phyloP scores from a whole-genome alignment of 2,888 invertebrate genomes.

The Cristatella mucedo region DNA sequence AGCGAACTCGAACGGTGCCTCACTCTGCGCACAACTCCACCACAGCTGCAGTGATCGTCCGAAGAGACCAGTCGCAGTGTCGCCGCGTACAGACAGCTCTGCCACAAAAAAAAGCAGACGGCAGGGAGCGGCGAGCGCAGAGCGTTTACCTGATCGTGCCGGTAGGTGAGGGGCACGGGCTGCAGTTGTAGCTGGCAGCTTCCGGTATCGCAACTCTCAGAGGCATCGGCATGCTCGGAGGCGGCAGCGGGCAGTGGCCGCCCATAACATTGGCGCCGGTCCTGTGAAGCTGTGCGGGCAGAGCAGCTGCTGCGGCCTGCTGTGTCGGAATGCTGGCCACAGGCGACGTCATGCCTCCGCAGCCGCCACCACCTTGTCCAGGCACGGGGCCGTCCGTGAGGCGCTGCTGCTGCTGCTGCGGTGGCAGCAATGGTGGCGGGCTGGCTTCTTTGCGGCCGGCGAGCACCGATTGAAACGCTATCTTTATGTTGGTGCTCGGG shows the following conservation, averaged over 20 bases:
- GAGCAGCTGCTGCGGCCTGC: slow-evolving; percentile 5
- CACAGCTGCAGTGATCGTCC: too few relatives aligned
- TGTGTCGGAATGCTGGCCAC: not conserved
- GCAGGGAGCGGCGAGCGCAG: too few relatives aligned
- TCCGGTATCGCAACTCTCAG: slow-evolving; percentile 71
- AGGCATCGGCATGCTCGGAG: slow-evolving; percentile 40
- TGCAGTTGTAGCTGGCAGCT: slow-evolving; percentile 44
- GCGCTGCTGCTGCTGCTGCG: slow-evolving; percentile 11
- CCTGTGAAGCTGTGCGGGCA: slow-evolving; percentile 13
- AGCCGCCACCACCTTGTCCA: too few relatives aligned
- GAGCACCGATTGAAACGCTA: slow-evolving; percentile 79
- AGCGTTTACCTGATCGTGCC: slow-evolving; percentile 39
- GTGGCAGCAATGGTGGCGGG: slow-evolving; percentile 13
- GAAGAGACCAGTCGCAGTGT: too few relatives aligned
- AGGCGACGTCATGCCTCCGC: too few relatives aligned
- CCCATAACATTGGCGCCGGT: too few relatives aligned
- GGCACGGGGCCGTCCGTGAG: not conserved
- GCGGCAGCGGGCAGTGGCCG: slow-evolving; percentile 16
- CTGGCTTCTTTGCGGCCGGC: not conserved
- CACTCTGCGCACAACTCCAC: too few relatives aligned
- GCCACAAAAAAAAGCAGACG: too few relatives aligned
- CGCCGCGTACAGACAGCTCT: too few relatives aligned
- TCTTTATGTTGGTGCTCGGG: slow-evolving; percentile 87
- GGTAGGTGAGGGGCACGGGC: slow-evolving; percentile 42
- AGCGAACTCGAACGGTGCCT: too few relatives aligned